Base-by-base conservation (phyloP, 92 coral and sea anemone genomes). In the Desmophyllum pertusum region DNA sequence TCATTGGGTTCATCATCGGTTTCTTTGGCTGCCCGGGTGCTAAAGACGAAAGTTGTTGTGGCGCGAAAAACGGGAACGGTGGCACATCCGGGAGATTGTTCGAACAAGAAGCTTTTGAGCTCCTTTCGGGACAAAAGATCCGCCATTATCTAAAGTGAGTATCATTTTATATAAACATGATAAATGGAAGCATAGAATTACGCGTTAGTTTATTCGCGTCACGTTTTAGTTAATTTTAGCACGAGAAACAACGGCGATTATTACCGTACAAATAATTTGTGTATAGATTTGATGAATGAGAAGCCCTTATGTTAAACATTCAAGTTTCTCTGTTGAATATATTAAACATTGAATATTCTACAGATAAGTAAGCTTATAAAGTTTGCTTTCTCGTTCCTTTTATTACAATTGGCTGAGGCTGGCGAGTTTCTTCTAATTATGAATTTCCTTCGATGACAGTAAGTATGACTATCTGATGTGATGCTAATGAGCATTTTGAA, bases 1-100 rank as follows among this genome's bases (percentile, higher is more conserved):
- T 87, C 38, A 64, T 81, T 33, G 90, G 90, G 29, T 87, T 87
- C 36, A 62, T 87, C 52, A 87, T 75, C 33, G 90, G 90, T 3
- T 87, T 40, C 75, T 87, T 81, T 29, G 76, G 51, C 36, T 43
- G 76, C 63, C 57, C 81, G n/a, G 46, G 76, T 33, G 33, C 39
- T 33, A 33, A 53, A 13, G 25, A 67, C 30, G 39, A 41, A n/a
- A 61, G 37, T 48, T 51, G 53, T 38, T 35, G 37, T 51, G 84
- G 70, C 40, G 59, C 69, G 46, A 78, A 67, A 70, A 85, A 50
- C 18, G 48, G 27, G 38, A 70, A 85, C 37, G 53, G 4, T 41
- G 80, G 18, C 76, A 67, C 48, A 67, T 40, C 76, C 64, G 46
- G 63, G 64, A 84, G 15, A 37, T 51, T 66, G 36, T 29, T 30